Evolutionary conservation across 2,113 vertebrate species (phyloP).

Genomic region (Crotalus helleri): DNA sequence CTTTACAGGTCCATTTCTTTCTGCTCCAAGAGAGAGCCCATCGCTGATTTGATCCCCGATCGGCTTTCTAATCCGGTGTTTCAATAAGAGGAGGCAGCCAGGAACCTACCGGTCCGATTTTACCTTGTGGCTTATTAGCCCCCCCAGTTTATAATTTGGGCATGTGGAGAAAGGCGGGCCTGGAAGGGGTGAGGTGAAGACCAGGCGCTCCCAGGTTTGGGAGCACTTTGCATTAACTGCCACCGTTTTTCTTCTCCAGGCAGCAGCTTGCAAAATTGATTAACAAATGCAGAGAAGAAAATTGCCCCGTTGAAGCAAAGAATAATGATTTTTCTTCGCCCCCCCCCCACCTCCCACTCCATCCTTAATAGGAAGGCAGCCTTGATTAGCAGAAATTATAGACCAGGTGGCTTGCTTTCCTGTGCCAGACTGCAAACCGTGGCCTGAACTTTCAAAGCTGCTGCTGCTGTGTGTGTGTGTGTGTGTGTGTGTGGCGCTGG

Average conservation of each 20-base stretch:
- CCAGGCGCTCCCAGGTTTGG: too few relatives aligned
- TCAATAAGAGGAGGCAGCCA: too few relatives aligned
- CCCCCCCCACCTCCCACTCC: background rate
- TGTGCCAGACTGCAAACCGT: background rate
- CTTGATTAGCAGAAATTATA: constrained; percentile 36
- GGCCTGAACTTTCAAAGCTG: background rate
- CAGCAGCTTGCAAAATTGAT: constrained; percentile 25
- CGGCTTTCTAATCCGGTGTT: background rate
- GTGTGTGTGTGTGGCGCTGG: background rate
- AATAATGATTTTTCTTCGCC: constrained; percentile 16
- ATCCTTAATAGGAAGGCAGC: constrained; percentile 17
- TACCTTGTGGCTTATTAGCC: background rate
- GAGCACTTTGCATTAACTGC: background rate
- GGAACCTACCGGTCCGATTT: background rate
- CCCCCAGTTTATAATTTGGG: background rate
- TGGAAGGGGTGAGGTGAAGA: too few relatives aligned
- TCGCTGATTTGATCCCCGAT: background rate
- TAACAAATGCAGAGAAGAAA: constrained; percentile 48
- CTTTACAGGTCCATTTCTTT: background rate
- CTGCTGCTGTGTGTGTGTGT: background rate
- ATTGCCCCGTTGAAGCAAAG: constrained; percentile 34
- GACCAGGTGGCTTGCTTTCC: background rate
- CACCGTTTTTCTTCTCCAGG: background rate
- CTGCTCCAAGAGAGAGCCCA: background rate
- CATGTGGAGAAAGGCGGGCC: background rate